These are phyloP conservation scores for Ecliptopera silaceata DNA, from an alignment of 2,888 invertebrate genomes.

Conservation along the genomic window DNA sequence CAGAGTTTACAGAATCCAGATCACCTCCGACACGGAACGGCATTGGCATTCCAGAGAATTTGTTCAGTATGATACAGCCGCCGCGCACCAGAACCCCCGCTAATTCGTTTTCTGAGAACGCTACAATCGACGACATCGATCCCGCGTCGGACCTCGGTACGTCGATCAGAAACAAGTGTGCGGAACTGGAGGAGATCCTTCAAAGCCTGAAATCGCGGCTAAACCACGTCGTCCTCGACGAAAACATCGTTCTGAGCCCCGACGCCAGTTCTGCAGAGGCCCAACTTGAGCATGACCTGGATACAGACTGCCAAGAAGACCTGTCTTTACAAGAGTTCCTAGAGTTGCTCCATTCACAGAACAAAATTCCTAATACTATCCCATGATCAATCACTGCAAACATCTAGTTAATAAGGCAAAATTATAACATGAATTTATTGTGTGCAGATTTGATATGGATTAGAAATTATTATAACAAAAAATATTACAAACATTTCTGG, in stretches of 20 bases:
- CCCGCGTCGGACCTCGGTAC: slow-evolving; percentile 77
- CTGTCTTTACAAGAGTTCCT: slow-evolving; percentile 78
- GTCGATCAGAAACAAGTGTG: slow-evolving; percentile 77
- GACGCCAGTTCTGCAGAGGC: slow-evolving; percentile 77
- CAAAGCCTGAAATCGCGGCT: slow-evolving; percentile 77
- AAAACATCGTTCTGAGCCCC: slow-evolving; percentile 77
- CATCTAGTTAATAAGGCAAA: slow-evolving; percentile 51
- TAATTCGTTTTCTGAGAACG: slow-evolving; percentile 73
- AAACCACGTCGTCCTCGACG: slow-evolving; percentile 77
- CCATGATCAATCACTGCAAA: slow-evolving; percentile 54
- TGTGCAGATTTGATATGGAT: slow-evolving; percentile 65
- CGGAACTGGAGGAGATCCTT: slow-evolving; percentile 78
- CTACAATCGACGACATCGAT: slow-evolving; percentile 76
- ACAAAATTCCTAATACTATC: slow-evolving; percentile 67
- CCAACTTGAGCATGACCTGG: slow-evolving; percentile 77
- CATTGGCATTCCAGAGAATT: slow-evolving; percentile 65
- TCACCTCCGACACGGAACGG: slow-evolving; percentile 63
- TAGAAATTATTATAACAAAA: slow-evolving; percentile 59
- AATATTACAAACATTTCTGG: slow-evolving; percentile 55
- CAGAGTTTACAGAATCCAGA: slow-evolving; percentile 73
- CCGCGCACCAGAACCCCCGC: slow-evolving; percentile 75
- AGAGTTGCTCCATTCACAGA: slow-evolving; percentile 76
- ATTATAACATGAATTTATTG: slow-evolving; percentile 68
- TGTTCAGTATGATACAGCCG: slow-evolving; percentile 73
- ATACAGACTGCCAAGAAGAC: slow-evolving; percentile 80